Conservation (phyloP, 2,797 vertebrate genomes). For the Benthosema pterotum region DNA sequence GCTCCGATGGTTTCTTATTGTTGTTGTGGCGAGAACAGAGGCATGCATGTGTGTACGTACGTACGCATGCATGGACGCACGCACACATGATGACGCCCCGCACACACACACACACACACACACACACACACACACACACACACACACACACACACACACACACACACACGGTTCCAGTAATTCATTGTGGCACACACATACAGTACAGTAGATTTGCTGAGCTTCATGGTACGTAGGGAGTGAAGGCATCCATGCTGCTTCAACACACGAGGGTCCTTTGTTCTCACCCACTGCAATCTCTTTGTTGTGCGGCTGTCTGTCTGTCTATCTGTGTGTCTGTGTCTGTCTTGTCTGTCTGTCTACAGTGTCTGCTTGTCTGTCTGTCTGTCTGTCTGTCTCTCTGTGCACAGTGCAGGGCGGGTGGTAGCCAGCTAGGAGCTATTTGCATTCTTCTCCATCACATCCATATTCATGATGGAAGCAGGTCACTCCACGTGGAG, state of each 20-base stretch:
- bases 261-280: constrained; percentile 71
- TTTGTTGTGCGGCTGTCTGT: constrained; percentile 71
- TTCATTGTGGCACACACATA: constrained; percentile 40
- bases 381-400: not conserved
- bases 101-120: constrained; percentile 7
- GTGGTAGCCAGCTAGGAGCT: constrained; percentile 39
- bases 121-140: not conserved
- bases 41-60: not conserved
- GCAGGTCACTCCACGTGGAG: constrained; percentile 77
- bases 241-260: constrained; percentile 77
- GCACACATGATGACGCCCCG: not conserved
- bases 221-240: constrained; percentile 54
- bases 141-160: not conserved
- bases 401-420: not conserved
- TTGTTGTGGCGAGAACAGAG: constrained; percentile 29
- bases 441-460: constrained; percentile 80
- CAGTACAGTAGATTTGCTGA: constrained; percentile 26
- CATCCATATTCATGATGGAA: constrained; percentile 84
- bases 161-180: constrained; percentile 12
- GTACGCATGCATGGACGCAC: not conserved
- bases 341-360: constrained; percentile 9
- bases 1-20: constrained; percentile 41
- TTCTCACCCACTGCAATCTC: constrained; percentile 69
- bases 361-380: constrained; percentile 16
- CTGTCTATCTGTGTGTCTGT: constrained; percentile 54